A percentile compares a stretch with the other conserved stretches of the same genome.
phyloP scores from a whole-genome alignment of 2,113 vertebrate genomes.

The Ivindomyrus marchei region DNA sequence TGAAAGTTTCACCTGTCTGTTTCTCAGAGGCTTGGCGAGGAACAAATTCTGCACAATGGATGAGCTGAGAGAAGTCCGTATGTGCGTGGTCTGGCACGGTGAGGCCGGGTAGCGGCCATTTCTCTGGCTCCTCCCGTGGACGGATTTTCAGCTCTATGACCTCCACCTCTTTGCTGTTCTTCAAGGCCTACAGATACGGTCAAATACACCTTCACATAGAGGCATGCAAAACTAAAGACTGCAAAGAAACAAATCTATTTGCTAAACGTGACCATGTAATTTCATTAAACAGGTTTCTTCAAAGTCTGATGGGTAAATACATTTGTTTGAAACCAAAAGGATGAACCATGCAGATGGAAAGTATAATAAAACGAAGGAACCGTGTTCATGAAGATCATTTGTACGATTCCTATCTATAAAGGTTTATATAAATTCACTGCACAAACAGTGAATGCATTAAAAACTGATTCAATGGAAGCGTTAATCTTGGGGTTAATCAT shows the following conservation, averaged over 20 bases:
- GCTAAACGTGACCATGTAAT: background rate
- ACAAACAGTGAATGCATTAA: background rate
- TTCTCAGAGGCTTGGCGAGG: slow-evolving; percentile 65
- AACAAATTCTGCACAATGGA: slow-evolving; percentile 91
- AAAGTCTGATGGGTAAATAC: background rate
- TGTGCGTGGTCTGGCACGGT: slow-evolving; percentile 60
- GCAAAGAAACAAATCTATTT: background rate
- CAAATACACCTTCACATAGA: background rate
- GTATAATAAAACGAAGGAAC: background rate
- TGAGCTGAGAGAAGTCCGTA: slow-evolving; percentile 87
- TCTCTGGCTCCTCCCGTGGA: slow-evolving; percentile 79
- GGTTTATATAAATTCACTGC: background rate
- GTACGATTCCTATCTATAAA: background rate
- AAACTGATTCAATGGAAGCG: background rate
- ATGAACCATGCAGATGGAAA: background rate
- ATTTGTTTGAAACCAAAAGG: background rate
- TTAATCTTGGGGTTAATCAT: background rate
- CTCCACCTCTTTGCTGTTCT: slow-evolving; percentile 87
- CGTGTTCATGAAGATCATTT: background rate
- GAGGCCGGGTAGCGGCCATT: slow-evolving; percentile 83
- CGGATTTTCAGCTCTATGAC: slow-evolving; percentile 78
- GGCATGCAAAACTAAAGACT: background rate
- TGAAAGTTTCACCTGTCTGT: slow-evolving; percentile 58
- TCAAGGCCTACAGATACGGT: slow-evolving; percentile 70
- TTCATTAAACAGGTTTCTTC: background rate